Base-by-base conservation (phyloP, 1,140 invertebrate species). In the Meloidogyne chitwoodi region DNA sequence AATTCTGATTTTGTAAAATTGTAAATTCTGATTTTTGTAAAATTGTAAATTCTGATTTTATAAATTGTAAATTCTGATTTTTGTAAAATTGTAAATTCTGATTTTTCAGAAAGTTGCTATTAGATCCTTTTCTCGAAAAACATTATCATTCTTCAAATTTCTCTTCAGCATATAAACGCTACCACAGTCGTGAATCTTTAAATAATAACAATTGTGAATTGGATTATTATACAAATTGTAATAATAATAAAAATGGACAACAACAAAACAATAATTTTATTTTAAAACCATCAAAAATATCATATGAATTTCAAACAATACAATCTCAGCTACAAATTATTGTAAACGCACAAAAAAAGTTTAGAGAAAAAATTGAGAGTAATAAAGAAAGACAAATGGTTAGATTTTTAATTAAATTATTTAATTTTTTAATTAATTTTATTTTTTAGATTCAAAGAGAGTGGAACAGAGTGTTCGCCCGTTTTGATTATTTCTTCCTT, bases 401-500 rank as follows among this genome's bases (percentile, higher is more conserved):
- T 44, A 73, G 38, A 14, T 67, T 66, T 22, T 74, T 61, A 14
- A n/a, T 34, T 44, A 19, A 16, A 0, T 56, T 74, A 61, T 22
- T 34, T 12, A 62, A 71, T 56, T 44, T 66, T 77, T 78, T 69
- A 22, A 34, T 10, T 19, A 6, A 44, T 24, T 77, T 74, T 75
- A 1, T 22, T 81, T 74, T 80, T 68, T 34, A 85, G 84, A 75
- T 86, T 31, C 81, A 87, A 71, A 67, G 63, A 61, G 85, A 85
- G 75, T 85, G 84, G 84, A 83, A 78, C 31, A 71, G 85, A 56
- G 74, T 85, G 0, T 85, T 85, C 48, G 56, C 76, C 27, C 74
- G 84, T 41, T 80, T 84, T 65, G 83, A 85, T 44, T 83, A 85
- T 48, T 75, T 86, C 8, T 81, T 84, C 22, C 62, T 85, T 2